A percentile compares a stretch with the other conserved stretches of the same genome.
phyloP scores from a whole-genome alignment of 2,888 invertebrate species.

The Rutpela maculata region DNA sequence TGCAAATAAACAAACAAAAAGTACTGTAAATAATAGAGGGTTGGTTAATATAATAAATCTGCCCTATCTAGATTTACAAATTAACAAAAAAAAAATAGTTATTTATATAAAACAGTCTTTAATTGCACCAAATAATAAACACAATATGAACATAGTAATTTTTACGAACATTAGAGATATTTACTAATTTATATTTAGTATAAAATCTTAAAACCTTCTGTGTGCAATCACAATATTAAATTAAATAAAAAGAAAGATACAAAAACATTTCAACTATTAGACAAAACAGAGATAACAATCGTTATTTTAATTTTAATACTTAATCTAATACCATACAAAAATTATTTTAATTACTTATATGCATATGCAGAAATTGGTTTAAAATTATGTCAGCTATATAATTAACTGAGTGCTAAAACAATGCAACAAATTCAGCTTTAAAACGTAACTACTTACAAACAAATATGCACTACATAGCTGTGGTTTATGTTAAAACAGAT shows the following conservation, averaged over 20 bases:
- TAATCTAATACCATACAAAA: constrained; percentile 40
- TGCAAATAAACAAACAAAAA: constrained; percentile 55
- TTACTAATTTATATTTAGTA: constrained; percentile 42
- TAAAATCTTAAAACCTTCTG: constrained; percentile 40
- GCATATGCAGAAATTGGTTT: constrained; percentile 16
- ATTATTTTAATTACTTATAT: constrained; percentile 20
- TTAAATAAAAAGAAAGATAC: constrained; percentile 39
- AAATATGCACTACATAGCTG: too few relatives aligned
- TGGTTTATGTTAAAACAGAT: too few relatives aligned
- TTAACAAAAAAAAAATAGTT: constrained; percentile 39
- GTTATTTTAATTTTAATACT: constrained; percentile 26
- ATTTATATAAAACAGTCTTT: constrained; percentile 70
- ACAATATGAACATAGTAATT: constrained; percentile 39
- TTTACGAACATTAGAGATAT: constrained; percentile 47
- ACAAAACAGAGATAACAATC: constrained; percentile 58
- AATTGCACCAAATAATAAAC: constrained; percentile 70
- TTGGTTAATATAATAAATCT: constrained; percentile 42
- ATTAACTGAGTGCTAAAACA: background rate
- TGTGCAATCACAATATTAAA: constrained; percentile 39
- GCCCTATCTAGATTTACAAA: constrained; percentile 45
- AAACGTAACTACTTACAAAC: background rate
- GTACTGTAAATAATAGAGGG: constrained; percentile 52
- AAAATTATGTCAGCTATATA: constrained; percentile 24
- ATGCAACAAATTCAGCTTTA: constrained; percentile 9
- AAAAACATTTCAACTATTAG: constrained; percentile 51